Percentiles rank a stretch among this genome's conserved stretches.
These are phyloP conservation scores for Baccha elongata DNA, from an alignment of 2,888 invertebrate genomes.

Conservation along the genomic window DNA sequence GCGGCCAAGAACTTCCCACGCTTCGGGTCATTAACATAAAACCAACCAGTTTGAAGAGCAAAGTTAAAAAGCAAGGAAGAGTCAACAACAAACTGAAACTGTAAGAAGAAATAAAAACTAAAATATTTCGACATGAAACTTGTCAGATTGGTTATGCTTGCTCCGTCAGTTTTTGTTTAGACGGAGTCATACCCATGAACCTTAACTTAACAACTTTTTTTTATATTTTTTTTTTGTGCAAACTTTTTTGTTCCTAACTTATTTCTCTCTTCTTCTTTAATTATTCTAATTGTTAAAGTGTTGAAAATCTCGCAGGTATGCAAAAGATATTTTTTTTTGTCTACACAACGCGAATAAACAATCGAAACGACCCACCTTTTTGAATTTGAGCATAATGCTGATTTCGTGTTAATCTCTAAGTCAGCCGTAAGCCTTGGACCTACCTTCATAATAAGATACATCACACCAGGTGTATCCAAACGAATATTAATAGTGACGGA, in stretches of 20 bases:
- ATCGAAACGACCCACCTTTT: slow-evolving; percentile 10
- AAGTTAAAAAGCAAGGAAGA: background rate
- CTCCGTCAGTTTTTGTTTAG: background rate
- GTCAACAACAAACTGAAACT: slow-evolving; percentile 17
- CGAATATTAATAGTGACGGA: background rate
- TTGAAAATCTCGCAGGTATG: background rate
- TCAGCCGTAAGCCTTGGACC: background rate
- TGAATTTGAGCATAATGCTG: slow-evolving; percentile 47
- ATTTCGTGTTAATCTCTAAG: slow-evolving; percentile 41
- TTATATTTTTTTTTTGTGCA: background rate
- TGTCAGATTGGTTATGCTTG: background rate
- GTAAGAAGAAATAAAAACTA: slow-evolving; percentile 9
- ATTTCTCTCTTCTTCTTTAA: slow-evolving; percentile 1
- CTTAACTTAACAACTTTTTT: slow-evolving; percentile 13
- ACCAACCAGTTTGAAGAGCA: slow-evolving; percentile 11
- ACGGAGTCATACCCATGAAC: slow-evolving; percentile 11
- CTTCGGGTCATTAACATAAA: slow-evolving; percentile 40
- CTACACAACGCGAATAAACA: background rate
- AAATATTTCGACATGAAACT: slow-evolving; percentile 1
- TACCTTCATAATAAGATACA: background rate
- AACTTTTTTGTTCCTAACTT: background rate
- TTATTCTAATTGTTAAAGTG: background rate
- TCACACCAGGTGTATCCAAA: background rate
- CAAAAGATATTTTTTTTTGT: background rate
- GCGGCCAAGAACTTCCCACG: slow-evolving; percentile 60